phyloP scores from a whole-genome alignment of 2,888 invertebrate species.

The Scaptomyza reducta region DNA sequence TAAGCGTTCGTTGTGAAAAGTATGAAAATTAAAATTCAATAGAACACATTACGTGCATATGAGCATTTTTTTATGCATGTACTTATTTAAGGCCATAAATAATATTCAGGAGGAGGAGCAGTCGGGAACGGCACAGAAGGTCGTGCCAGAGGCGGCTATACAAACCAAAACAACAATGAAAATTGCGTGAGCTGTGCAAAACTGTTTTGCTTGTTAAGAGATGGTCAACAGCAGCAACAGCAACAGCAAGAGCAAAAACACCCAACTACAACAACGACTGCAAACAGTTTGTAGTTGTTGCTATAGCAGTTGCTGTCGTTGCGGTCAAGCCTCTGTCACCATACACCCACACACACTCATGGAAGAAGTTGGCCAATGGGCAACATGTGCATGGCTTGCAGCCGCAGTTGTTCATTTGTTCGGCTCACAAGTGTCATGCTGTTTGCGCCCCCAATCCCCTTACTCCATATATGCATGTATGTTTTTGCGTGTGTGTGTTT shows the following conservation, averaged over 20 bases:
- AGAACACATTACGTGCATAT: conserved; percentile 22
- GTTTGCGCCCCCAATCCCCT: conserved; percentile 41
- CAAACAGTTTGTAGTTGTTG: conserved; percentile 37
- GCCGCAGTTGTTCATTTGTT: conserved; percentile 72
- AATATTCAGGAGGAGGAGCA: conserved; percentile 28
- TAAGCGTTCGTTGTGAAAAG: conserved; percentile 7
- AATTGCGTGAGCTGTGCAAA: conserved; percentile 72
- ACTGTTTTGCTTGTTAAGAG: conserved; percentile 70
- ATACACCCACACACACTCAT: background rate
- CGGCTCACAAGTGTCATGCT: conserved; percentile 73
- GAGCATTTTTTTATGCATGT: conserved; percentile 18
- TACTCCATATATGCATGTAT: conserved; percentile 20
- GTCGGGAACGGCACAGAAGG: background rate
- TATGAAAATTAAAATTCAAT: conserved; percentile 53
- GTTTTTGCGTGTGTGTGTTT: conserved; percentile 30
- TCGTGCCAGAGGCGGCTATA: conserved; percentile 1
- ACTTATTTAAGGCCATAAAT: conserved; percentile 61
- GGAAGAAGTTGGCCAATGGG: conserved; percentile 38
- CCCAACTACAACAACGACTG: conserved; percentile 1
- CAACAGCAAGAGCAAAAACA: conserved; percentile 19
- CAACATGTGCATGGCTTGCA: conserved; percentile 58
- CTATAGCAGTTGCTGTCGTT: conserved; percentile 55
- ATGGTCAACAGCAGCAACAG: conserved; percentile 45
- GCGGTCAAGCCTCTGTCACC: conserved; percentile 50
- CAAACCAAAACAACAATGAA: conserved; percentile 48